Evolutionary conservation across 2,888 invertebrate species (phyloP), one percentile per base, ranked within the genome.

Genomic region (Seira musarum): DNA sequence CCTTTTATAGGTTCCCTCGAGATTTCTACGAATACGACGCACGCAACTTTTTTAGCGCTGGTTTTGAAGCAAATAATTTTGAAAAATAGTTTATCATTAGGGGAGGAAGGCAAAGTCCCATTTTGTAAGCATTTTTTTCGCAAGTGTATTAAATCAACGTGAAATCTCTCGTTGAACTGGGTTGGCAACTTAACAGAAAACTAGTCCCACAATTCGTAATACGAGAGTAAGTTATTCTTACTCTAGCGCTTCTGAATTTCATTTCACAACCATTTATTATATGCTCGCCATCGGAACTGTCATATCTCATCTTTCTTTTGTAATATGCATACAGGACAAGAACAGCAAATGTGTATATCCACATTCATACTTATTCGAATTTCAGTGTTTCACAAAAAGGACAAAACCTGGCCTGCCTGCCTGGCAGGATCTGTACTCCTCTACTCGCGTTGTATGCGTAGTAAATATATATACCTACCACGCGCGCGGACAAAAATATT

Each of bases 281-380:
- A n/a, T 49, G 49, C 49, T 49, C 49, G 49, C 49, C 49, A 49
- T 49, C 49, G 49, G 49, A 49, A 49, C 49, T 49, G 49, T 49
- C 49, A n/a, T 49, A 49, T 49, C 49, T 49, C 49, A 49, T 49
- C 49, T 49, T 49, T 49, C 49, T 49, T 30, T 49, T 49, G 49
- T 49, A 49, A 30, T 49, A n/a, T 13, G 49, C 49, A 49, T 13
- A 49, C 15, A 3, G 15, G 2, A 30, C 13, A 49, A 49, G 15
- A 2, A n/a, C 49, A 8, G 49, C 49, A 49, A 49, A 49, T 49
- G 49, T 49, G 13, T 13, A 3, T 49, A 49, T 49, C 49, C 49
- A 13, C 13, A 13, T 49, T 49, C 49, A 49, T 49, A 49, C n/a
- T n/a, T n/a, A n/a, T 49, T 49, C 15, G 49, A 49, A 49, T 49